A percentile compares a stretch with the other conserved stretches of the same genome.
Evolutionary conservation across 2,888 invertebrate species (phyloP).

Genomic region (Frankliniella intonsa): DNA sequence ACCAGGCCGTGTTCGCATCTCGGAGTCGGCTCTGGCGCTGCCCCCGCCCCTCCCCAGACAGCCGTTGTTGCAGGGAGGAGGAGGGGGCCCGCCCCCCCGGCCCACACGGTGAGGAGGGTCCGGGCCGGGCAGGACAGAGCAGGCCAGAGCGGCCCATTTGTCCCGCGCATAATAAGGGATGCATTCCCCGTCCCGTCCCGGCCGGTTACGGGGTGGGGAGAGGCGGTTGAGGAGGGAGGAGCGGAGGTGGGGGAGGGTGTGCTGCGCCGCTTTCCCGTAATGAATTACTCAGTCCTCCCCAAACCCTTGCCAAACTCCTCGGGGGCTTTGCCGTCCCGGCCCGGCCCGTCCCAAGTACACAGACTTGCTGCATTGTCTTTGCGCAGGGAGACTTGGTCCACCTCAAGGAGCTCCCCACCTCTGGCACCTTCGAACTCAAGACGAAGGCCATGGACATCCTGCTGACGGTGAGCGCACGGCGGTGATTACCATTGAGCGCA

Average conservation of each 20-base stretch:
- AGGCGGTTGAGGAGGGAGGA: neutral
- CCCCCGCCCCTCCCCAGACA: too few species aligned
- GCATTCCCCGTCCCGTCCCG: neutral
- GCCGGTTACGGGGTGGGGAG: neutral
- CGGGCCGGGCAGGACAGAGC: neutral
- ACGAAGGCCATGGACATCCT: slow-evolving; percentile 74
- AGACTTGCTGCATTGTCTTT: slow-evolving; percentile 9
- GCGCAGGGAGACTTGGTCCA: slow-evolving; percentile 84
- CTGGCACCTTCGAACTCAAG: slow-evolving; percentile 64
- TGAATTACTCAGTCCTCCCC: neutral
- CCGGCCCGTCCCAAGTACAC: neutral
- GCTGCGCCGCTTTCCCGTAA: neutral
- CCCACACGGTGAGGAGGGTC: neutral
- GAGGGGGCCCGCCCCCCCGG: too few species aligned
- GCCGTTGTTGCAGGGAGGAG: too few species aligned
- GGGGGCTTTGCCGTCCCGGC: neutral
- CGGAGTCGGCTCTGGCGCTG: too few species aligned
- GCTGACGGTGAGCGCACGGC: slow-evolving; percentile 52
- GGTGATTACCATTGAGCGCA: neutral
- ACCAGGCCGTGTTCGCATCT: too few species aligned
- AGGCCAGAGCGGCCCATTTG: neutral
- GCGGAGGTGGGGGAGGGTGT: neutral
- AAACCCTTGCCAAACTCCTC: neutral
- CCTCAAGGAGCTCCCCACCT: slow-evolving; percentile 66
- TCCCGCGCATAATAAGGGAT: neutral